Evolutionary conservation across 2,888 invertebrate species (phyloP), one percentile per base, ranked within the genome.

Genomic region (Pyrgus malvae): DNA sequence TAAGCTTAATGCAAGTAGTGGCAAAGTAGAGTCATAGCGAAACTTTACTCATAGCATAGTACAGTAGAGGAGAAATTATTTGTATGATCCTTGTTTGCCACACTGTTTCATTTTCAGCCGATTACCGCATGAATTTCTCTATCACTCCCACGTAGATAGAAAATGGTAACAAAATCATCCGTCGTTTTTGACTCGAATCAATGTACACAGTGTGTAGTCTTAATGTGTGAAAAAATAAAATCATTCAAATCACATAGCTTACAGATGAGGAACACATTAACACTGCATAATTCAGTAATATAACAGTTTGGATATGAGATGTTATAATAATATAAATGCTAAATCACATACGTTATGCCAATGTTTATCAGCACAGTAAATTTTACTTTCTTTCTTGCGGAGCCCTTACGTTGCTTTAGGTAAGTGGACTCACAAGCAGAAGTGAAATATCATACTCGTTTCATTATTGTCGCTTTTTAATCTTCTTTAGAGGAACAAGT

Each of bases 351-450:
- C 45, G 64, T 76, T 75, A 72, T 68, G 71, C 74, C 75, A 77
- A 78, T 77, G 77, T 79, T 79, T 78, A 74, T 77, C 73, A 86
- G 89, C 90, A 89, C 89, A 86, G 87, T 90, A 83, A 86, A 89
- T 74, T 83, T 88, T 89, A 84, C 76, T 89, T 90, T 89, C 77
- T 89, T 90, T 90, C 88, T 90, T 90, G 90, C 90, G 90, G 90
- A 90, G 90, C 86, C 89, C 89, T 88, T 89, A 85, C 87, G 83
- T 89, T 88, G 85, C 79, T 71, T 78, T 88, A 88, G 90, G 90
- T 90, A 84, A 90, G 90, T 90, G 84, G 85, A 86, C 70, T 81
- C 82, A 82, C 79, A 29, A 76, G 83, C 80, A 54, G 66, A 70
- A 76, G 72, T 69, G 62, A 72, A 69, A 67, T 64, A 70, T 81